A percentile compares a stretch with the other conserved stretches of the same genome.
Conservation (phyloP, 2,888 invertebrate species). For the Trisateles emortualis region DNA sequence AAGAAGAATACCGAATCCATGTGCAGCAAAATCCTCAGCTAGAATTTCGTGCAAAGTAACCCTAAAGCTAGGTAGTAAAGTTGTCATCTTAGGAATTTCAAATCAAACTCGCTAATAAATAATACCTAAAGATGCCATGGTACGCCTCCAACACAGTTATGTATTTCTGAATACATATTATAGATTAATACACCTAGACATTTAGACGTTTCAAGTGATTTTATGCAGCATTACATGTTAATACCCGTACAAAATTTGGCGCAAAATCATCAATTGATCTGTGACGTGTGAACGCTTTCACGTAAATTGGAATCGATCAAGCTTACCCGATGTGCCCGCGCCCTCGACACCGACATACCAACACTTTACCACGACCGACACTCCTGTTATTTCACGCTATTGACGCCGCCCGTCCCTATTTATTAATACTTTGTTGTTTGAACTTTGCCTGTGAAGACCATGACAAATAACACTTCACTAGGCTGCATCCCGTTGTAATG, state of each 20-base stretch:
- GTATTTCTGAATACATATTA: too few relatives aligned
- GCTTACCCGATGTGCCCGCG: conserved; percentile 48
- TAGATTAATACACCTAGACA: too few relatives aligned
- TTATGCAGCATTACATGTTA: background rate
- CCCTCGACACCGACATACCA: conserved; percentile 34
- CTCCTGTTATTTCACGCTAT: conserved; percentile 72
- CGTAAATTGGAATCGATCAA: conserved; percentile 42
- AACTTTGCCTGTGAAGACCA: conserved; percentile 64
- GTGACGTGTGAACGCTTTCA: conserved; percentile 35
- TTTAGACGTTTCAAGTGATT: background rate
- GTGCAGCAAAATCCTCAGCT: too few relatives aligned
- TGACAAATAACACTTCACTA: conserved; percentile 67
- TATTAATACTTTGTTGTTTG: conserved; percentile 65
- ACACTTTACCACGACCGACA: conserved; percentile 50
- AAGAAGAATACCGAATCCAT: too few relatives aligned
- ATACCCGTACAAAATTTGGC: conserved; percentile 1
- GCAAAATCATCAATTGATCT: conserved; percentile 18
- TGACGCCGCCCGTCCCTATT: conserved; percentile 62
- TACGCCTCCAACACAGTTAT: too few relatives aligned
- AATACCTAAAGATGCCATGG: too few relatives aligned
- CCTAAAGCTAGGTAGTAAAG: too few relatives aligned
- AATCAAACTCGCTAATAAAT: too few relatives aligned
- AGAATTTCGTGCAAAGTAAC: too few relatives aligned
- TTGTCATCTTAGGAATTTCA: too few relatives aligned
- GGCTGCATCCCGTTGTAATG: conserved; percentile 54